A percentile compares a stretch with the other conserved stretches of the same genome.
These are phyloP conservation scores for Takifugu rubripes DNA, from an alignment of 2,797 vertebrate genomes.

Conservation along the genomic window DNA sequence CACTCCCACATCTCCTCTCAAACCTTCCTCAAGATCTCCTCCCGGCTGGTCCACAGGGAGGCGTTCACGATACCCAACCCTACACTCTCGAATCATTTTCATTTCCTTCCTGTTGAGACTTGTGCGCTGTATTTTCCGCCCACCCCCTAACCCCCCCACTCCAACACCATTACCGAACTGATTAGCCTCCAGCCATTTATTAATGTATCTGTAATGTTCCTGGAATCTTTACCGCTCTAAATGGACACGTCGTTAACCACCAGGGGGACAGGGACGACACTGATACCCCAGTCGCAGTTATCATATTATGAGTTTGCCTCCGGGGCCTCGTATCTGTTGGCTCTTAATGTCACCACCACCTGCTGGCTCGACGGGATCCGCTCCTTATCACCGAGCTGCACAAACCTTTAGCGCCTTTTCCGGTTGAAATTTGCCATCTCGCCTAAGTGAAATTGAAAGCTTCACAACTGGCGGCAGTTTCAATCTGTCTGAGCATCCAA, in stretches of 20 bases:
- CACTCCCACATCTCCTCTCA: too few relatives aligned
- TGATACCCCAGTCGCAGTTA: not conserved
- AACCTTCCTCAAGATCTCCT: too few relatives aligned
- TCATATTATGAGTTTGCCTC: not conserved
- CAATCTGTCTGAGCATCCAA: too few relatives aligned
- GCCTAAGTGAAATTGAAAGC: too few relatives aligned
- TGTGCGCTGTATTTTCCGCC: not conserved
- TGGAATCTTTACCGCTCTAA: not conserved
- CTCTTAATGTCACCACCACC: not conserved
- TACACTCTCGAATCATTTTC: not conserved
- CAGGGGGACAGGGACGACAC: not conserved
- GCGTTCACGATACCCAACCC: not conserved
- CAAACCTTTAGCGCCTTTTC: not conserved
- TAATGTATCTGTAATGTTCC: not conserved
- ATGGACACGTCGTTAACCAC: not conserved
- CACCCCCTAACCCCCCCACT: not conserved
- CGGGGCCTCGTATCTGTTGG: not conserved
- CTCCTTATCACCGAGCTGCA: not conserved
- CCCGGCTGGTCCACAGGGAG: too few relatives aligned
- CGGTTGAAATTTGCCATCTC: too few relatives aligned
- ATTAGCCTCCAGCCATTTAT: not conserved
- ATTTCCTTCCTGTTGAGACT: slow-evolving; percentile 6
- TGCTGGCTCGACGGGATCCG: not conserved
- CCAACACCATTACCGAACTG: not conserved
- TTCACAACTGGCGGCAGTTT: too few relatives aligned